Evolutionary conservation across 2,113 vertebrate genomes (phyloP).

Genomic region (Oplegnathus fasciatus): DNA sequence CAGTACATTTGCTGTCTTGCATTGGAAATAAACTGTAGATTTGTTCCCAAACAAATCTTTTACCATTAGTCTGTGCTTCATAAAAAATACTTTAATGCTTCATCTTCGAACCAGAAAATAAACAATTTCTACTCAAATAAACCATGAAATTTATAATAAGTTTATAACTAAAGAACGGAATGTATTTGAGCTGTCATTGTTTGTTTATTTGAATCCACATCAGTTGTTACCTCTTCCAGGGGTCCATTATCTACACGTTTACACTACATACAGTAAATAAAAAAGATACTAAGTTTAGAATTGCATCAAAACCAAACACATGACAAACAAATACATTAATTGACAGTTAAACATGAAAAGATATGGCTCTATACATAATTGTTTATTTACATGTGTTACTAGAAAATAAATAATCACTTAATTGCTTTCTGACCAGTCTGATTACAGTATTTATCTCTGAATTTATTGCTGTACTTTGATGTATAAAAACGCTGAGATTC

Average conservation of each 20-base stretch:
- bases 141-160: background rate
- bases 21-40: background rate
- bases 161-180: background rate
- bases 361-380: background rate
- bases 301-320: background rate
- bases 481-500: background rate
- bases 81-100: background rate
- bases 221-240: background rate
- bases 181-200: background rate
- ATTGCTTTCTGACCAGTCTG: too few species aligned
- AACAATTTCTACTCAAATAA: background rate
- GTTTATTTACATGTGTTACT: background rate
- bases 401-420: background rate
- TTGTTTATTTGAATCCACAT: background rate
- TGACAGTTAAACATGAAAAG: too few species aligned
- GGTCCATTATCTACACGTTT: too few species aligned
- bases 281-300: too few species aligned
- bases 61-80: too few species aligned
- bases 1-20: background rate
- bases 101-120: background rate
- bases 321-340: background rate
- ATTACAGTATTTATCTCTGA: background rate
- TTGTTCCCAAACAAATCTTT: background rate
- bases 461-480: background rate
- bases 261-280: too few species aligned